Evolutionary conservation across 35 echinoderm and acorn worm species (phyloP), one percentile per base, ranked within the genome.

Genomic region (Eucidaris tribuloides): DNA sequence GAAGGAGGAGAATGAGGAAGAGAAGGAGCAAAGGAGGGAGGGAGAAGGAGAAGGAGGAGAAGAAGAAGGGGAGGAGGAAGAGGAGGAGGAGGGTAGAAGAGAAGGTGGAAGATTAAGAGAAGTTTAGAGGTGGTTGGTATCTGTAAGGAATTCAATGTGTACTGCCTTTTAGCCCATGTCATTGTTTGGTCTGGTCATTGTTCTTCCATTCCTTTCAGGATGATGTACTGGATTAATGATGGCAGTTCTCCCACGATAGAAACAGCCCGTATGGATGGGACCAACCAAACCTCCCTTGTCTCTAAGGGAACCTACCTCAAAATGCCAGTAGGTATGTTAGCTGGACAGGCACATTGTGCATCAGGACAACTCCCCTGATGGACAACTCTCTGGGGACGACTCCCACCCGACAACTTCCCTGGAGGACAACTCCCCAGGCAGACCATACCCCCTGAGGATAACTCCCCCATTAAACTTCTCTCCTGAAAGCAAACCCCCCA

Each of bases 161-260:
- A n/a, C n/a, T 9, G n/a, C n/a, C 48, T 11, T 52, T 9, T 52
- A 11, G n/a, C n/a, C 44, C 42, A n/a, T 79, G 33, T 23, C 3
- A 45, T 42, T 54, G 20, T 42, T 17, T 42, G 2, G 76, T 79
- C 1, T 45, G 19, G 55, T 62, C 58, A 7, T 63, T 68, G 58
- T 78, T 4, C 71, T 80, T 33, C 5, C 27, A 17, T 7, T 5
- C 45, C 5, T 14, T 23, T 18, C 45, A 95, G 92, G 46, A 91
- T 85, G 39, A 90, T 90, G 82, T 95, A 95, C 78, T 95, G 92
- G 92, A 81, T 95, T 14, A 90, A 90, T 82, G 88, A 17, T 46
- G 76, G 55, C 0, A 46, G 55, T 5, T 31, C 34, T 23, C 87
- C 92, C 29, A 80, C 87, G 23, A 90, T 95, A 19, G 77, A 90